A percentile compares a stretch with the other conserved stretches of the same genome.
Evolutionary conservation across 2,797 vertebrate species (phyloP).

Genomic region (Eulemur albifrons): DNA sequence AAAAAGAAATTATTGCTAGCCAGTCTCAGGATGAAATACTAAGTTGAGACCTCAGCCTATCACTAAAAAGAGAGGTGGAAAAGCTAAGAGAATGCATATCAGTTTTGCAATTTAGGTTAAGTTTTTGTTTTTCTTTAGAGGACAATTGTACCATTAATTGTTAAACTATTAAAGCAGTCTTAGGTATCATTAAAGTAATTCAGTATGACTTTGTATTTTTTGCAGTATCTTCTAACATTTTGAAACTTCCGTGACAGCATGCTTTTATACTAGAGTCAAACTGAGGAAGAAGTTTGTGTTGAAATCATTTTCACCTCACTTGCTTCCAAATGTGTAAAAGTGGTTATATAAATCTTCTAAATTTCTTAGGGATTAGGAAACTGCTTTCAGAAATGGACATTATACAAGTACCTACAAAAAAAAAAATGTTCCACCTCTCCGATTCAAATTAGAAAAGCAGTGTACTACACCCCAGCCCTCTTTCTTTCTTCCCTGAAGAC

Average conservation of each 20-base stretch:
- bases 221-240: neutral
- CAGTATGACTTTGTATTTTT: neutral
- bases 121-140: neutral
- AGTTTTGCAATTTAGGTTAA: neutral
- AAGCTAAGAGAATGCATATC: neutral
- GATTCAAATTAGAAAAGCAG: neutral
- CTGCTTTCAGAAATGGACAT: neutral
- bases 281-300: neutral
- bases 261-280: neutral
- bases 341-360: neutral
- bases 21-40: neutral
- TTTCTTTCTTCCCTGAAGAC: neutral
- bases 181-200: neutral
- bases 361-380: neutral
- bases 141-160: neutral
- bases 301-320: neutral
- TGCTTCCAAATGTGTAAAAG: neutral
- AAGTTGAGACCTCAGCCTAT: neutral
- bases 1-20: neutral
- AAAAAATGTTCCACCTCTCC: neutral
- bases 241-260: neutral
- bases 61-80: neutral
- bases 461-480: accelerated
- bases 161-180: neutral
- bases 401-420: neutral